Evolutionary conservation across 92 coral and sea anemone species (phyloP).

Genomic region (Siderastrea siderea): DNA sequence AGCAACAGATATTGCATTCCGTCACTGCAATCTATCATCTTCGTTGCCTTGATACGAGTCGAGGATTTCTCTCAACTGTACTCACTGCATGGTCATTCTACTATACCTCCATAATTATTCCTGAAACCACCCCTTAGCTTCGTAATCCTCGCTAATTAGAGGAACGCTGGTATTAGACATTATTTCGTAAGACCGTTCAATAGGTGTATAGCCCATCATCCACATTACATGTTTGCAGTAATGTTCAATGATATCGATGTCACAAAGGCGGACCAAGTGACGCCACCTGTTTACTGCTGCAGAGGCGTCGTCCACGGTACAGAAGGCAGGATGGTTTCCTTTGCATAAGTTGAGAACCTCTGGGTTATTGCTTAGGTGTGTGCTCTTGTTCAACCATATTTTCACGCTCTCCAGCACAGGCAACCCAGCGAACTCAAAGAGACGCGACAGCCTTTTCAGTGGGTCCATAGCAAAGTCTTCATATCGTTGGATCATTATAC

Average conservation of each 20-base stretch:
- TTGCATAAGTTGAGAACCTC: background rate
- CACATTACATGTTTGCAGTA: constrained; percentile 52
- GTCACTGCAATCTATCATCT: no score
- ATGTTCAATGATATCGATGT: constrained; percentile 44
- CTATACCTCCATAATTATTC: background rate
- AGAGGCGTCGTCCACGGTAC: constrained; percentile 29
- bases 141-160: constrained; percentile 33
- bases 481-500: constrained; percentile 41
- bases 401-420: constrained; percentile 26
- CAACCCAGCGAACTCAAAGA: constrained; percentile 41
- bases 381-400: constrained; percentile 33
- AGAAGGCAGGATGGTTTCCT: constrained; percentile 40
- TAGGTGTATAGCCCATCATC: constrained; percentile 40
- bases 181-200: constrained; percentile 21
- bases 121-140: constrained; percentile 30
- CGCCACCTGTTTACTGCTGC: constrained; percentile 50
- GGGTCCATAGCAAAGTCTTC: constrained; percentile 61
- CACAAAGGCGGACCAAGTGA: constrained; percentile 6
- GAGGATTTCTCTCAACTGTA: no score
- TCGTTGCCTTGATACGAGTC: no score
- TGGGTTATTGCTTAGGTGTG: constrained; percentile 6
- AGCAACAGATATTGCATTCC: no score
- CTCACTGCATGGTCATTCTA: no score
- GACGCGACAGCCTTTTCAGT: constrained; percentile 18
- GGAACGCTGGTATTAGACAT: constrained; percentile 34